Evolutionary conservation across 2,797 vertebrate species (phyloP), one percentile per base, ranked within the genome.

Genomic region (Betta splendens): DNA sequence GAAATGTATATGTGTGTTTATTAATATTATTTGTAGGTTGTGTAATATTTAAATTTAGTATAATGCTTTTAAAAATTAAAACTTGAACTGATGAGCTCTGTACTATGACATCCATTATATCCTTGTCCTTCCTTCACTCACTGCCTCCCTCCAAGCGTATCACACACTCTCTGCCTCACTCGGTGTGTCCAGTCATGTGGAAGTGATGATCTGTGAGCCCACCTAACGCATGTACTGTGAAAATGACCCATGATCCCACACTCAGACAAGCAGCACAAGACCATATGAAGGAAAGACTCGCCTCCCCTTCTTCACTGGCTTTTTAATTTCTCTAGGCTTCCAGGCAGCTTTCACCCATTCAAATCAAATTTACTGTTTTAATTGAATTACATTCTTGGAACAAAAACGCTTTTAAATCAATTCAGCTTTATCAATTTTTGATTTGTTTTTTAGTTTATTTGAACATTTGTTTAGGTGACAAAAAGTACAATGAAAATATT

Each of bases 141-240:
- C 11, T 29, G 9, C 5, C 4, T 9, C 43, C 13, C 17, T 52
- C 12, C 47, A 43, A 17, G 56, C 51, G 6, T 20, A 55, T 52
- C 23, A 23, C 43, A 51, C 20, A 51, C 48, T 70, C 31, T 55
- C 39, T 43, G 53, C 52, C 46, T 69, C 84, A 87, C 92, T 89
- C 88, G 90, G 64, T 50, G 89, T 76, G 87, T 84, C 70, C 80
- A 86, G 72, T 49, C 86, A 77, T 90, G 86, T 81, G 87, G 82
- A 76, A 81, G 78, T 48, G 69, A 91, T 93, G 90, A 92, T 81
- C 81, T 93, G 83, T 92, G 90, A 92, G 89, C 87, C 87, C 84
- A 82, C 89, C 87, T 85, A 87, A 87, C 89, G 84, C 84, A 84
- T 83, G 88, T 78, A 87, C 79, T 85, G 91, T 84, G 81, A 91